Evolutionary conservation across 2,113 vertebrate genomes (phyloP), one percentile per base, ranked within the genome.

Genomic region (Xenus cinereus): DNA sequence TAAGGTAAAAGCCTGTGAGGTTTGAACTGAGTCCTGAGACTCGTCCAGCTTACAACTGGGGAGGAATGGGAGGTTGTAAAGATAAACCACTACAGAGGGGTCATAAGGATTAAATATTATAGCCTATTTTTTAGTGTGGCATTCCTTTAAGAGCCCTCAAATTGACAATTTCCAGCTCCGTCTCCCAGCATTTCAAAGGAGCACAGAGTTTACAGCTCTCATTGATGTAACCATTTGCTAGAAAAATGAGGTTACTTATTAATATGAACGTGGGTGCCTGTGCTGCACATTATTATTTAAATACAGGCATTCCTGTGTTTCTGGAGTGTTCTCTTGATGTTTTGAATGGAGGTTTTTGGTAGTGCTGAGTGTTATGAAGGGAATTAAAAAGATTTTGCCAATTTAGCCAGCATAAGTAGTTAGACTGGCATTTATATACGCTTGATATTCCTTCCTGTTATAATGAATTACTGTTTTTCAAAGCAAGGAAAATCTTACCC

Each of bases 401-500:
- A 13, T 93, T 66, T 87, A 90, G 59, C 41, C 10, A 54, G 53
- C 9, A 2, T 75, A 85, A 92, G 89, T 87, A 89, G 71, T 76
- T 87, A 54, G 37, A 54, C 32, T 89, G 89, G 88, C 76, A 73
- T 95, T 89, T 96, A 89, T 81, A 62, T 60, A 66, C 5, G 2
- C 64, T 89, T 10, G 7, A 48, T 95, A 90, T 64, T 96, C 39
- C 56, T 89, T 78, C 76, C 89, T 89, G 54, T 82, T 91, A 59
- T 78, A 63, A 91, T 80, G 67, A 93, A 95, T 95, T 89, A 59
- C 73, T 69, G 2, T 87, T 96, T 96, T 95, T 82, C 95, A 95
- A 95, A 89, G 93, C 81, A 95, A 94, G 91, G 94, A 95, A 95
- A 96, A 89, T 96, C 57, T 95, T 95, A 93, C 89, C 92, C 91